Conservation (phyloP, 2,797 vertebrate genomes). For the Syncerus caffer region DNA sequence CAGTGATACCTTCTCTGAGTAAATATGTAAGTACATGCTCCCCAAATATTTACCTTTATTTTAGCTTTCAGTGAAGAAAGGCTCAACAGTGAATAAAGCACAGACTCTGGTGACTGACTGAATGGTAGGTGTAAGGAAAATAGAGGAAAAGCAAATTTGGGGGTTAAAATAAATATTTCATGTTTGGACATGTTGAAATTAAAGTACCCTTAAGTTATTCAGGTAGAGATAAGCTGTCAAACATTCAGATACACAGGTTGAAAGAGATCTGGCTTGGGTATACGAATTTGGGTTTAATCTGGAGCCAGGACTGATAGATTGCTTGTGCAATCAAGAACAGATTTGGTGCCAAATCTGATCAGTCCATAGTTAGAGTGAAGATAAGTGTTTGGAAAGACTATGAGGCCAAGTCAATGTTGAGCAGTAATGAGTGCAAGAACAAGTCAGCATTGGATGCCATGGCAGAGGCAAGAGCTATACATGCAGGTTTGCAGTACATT, state of each 20-base stretch:
- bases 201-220: not conserved
- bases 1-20: not conserved
- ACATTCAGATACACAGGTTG: not conserved
- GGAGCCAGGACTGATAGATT: not conserved
- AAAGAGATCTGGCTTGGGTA: not conserved
- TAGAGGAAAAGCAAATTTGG: not conserved
- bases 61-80: not conserved
- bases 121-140: not conserved
- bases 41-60: not conserved
- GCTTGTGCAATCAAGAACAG: not conserved
- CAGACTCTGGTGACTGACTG: not conserved
- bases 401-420: not conserved
- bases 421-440: not conserved
- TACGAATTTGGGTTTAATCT: not conserved
- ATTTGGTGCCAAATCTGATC: not conserved
- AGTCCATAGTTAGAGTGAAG: not conserved
- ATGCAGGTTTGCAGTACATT: not conserved
- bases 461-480: accelerated
- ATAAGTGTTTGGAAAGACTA: not conserved
- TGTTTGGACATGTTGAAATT: not conserved
- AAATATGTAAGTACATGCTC: not conserved
- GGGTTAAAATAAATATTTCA: not conserved
- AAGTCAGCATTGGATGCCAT: not conserved
- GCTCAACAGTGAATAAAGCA: not conserved
- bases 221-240: not conserved